Evolutionary conservation across 2,888 invertebrate genomes (phyloP), one percentile per base, ranked within the genome.

Genomic region (Palloptera scutellata): DNA sequence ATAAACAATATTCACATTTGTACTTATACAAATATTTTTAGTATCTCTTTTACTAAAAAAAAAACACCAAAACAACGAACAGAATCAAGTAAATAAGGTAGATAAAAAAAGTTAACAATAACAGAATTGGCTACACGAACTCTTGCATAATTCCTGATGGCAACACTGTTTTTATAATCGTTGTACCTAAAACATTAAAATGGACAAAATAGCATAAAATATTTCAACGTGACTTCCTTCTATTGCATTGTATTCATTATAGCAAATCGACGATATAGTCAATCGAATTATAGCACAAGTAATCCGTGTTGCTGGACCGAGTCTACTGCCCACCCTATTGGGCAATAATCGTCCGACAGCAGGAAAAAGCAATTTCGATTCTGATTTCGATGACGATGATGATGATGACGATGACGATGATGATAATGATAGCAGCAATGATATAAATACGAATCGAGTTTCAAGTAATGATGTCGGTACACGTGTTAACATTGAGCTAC

Each of bases 231-330:
- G 52, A 57, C 58, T 20, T 53, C 48, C 55, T 66, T 48, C 65
- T 17, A 55, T 58, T 63, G 43, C 60, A 45, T 45, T 30, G 30
- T 30, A 30, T 30, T 30, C 30, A 30, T 70, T 72, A 64, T 83
- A 84, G 84, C 82, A 84, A 84, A 81, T 84, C 78, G 84, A 84
- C 76, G 81, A 78, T 68, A 83, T 83, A 76, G 84, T 84, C 68
- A 84, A 84, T 79, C 82, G 81, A 69, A 79, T 84, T 70, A 81
- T 84, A 77, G 81, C 82, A 67, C 84, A 84, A 84, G 87, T 94
- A 80, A 90, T 94, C 85, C 89, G 91, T 78, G 89, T 91, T 73
- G 89, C 94, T 80, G 94, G 94, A 54, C 91, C 94, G 15, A 87
- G 90, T 74, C 86, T 94, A 74, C 77, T 84, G 43, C 82, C 81